phyloP scores from a whole-genome alignment of 2,888 invertebrate genomes.

The Lasioglossum figueresi region DNA sequence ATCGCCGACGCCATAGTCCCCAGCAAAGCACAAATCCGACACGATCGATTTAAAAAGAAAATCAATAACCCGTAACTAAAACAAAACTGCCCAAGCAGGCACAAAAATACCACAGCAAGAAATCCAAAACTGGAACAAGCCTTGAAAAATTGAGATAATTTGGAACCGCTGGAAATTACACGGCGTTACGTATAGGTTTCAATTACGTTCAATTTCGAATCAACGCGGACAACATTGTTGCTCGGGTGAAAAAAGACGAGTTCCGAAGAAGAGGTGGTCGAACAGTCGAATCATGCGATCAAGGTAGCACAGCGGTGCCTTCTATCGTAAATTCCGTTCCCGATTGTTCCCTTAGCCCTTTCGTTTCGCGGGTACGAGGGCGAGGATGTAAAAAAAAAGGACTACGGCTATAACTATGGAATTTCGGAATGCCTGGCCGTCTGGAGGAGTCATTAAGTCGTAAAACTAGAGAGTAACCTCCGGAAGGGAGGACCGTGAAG shows the following conservation, averaged over 20 bases:
- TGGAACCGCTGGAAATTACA: neutral
- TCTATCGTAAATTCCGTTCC: slow-evolving; percentile 42
- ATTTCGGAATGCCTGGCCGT: slow-evolving; percentile 51
- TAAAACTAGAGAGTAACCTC: slow-evolving; percentile 67
- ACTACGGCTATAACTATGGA: slow-evolving; percentile 24
- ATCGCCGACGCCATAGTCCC: neutral
- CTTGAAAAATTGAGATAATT: neutral
- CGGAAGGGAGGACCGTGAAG: slow-evolving; percentile 9
- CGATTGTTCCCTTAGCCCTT: slow-evolving; percentile 49
- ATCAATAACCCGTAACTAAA: neutral
- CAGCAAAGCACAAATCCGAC: neutral
- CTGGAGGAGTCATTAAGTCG: slow-evolving; percentile 72
- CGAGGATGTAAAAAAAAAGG: slow-evolving; percentile 13
- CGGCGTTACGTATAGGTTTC: neutral
- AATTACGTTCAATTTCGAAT: neutral
- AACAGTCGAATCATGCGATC: neutral
- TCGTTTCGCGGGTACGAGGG: neutral
- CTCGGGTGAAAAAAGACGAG: neutral
- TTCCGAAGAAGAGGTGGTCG: neutral
- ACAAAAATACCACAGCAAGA: neutral
- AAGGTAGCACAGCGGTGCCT: neutral
- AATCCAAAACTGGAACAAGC: neutral
- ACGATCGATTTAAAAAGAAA: neutral
- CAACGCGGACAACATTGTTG: neutral
- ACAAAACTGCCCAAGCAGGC: neutral